These are phyloP conservation scores for Stenoptilia bipunctidactyla DNA, from an alignment of 2,888 invertebrate species.

Conservation along the genomic window DNA sequence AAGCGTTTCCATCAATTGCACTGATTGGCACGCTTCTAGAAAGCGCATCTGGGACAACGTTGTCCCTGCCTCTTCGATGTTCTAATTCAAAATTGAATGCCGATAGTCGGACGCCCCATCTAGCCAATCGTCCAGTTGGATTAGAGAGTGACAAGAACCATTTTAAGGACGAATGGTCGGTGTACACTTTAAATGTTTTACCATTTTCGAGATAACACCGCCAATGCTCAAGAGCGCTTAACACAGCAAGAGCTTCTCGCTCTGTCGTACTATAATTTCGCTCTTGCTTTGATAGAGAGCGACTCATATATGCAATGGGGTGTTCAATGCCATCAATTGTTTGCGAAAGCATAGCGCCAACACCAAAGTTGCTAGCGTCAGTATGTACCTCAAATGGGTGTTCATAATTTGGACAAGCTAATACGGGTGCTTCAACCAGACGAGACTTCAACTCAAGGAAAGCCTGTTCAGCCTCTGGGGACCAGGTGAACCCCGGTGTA, in stretches of 20 bases:
- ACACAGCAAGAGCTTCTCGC: slow-evolving; percentile 19
- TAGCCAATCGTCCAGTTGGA: slow-evolving; percentile 19
- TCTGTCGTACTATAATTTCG: slow-evolving; percentile 21
- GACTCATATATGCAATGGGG: slow-evolving; percentile 11
- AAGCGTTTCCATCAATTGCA: not conserved
- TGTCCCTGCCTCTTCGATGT: slow-evolving; percentile 18
- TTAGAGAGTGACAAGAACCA: slow-evolving; percentile 17
- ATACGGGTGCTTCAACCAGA: slow-evolving; percentile 8
- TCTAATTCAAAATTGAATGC: slow-evolving; percentile 17
- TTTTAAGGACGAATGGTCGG: slow-evolving; percentile 19
- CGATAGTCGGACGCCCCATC: slow-evolving; percentile 20
- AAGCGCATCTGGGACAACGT: slow-evolving; percentile 17
- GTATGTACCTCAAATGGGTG: slow-evolving; percentile 17
- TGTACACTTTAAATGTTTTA: slow-evolving; percentile 13
- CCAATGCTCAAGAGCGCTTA: slow-evolving; percentile 21
- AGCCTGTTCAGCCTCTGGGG: slow-evolving; percentile 12
- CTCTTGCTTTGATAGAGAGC: slow-evolving; percentile 11
- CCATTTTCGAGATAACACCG: slow-evolving; percentile 20
- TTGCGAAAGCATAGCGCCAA: slow-evolving; percentile 16
- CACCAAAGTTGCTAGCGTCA: slow-evolving; percentile 16
- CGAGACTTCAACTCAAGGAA: slow-evolving; percentile 10
- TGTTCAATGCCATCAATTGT: slow-evolving; percentile 15
- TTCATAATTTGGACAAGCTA: slow-evolving; percentile 17
- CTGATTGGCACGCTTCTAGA: slow-evolving; percentile 11
- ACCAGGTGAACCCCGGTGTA: slow-evolving; percentile 15